These are phyloP conservation scores for Hemichromis elongatus DNA, from an alignment of 2,113 vertebrate species.

Conservation along the genomic window DNA sequence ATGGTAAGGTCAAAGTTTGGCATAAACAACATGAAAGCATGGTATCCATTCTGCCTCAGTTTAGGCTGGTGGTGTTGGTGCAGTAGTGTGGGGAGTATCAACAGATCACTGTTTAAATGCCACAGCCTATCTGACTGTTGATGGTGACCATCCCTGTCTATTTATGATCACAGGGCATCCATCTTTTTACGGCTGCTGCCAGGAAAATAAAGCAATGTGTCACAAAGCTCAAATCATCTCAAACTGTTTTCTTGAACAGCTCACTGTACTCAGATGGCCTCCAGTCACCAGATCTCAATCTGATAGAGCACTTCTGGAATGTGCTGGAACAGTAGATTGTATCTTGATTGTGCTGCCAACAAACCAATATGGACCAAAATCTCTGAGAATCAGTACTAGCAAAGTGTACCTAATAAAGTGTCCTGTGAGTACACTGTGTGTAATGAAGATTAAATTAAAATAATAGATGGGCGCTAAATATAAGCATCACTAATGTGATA, in stretches of 20 bases:
- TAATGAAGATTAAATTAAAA: not conserved
- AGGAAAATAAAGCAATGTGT: not conserved
- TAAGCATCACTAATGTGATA: not conserved
- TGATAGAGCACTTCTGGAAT: not conserved
- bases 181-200: not conserved
- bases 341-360: not conserved
- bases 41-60: not conserved
- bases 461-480: not conserved
- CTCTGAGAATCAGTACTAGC: not conserved
- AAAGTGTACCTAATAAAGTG: not conserved
- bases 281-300: not conserved
- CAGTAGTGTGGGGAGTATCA: not conserved
- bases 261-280: not conserved
- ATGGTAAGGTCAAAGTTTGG: not conserved
- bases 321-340: not conserved
- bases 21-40: not conserved
- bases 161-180: not conserved
- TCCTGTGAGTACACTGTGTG: not conserved
- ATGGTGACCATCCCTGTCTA: not conserved
- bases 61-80: not conserved
- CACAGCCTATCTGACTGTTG: not conserved
- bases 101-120: not conserved
- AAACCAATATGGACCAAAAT: not conserved
- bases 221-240: not conserved
- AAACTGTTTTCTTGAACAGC: not conserved